Evolutionary conservation across 2,797 vertebrate genomes (phyloP).

Genomic region (Danio kyathit): DNA sequence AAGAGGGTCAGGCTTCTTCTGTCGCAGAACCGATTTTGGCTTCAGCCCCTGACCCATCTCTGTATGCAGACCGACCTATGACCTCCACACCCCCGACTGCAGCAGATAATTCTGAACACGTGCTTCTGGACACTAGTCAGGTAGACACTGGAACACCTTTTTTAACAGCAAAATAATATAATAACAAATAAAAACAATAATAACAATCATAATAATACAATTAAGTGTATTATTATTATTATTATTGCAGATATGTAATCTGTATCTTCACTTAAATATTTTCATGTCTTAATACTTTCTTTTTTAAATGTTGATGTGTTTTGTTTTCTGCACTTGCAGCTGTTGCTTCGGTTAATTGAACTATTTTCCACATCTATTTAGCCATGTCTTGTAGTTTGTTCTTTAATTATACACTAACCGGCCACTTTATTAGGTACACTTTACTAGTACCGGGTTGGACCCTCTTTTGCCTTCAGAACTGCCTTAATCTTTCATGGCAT

Average conservation of each 20-base stretch:
- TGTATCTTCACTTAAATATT: too few relatives aligned
- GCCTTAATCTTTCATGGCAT: too few relatives aligned
- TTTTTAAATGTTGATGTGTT: too few relatives aligned
- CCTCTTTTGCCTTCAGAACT: too few relatives aligned
- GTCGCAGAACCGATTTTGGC: conserved; percentile 73
- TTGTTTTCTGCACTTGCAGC: background rate
- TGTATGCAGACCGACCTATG: conserved; percentile 47
- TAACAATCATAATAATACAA: too few relatives aligned
- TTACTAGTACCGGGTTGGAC: too few relatives aligned
- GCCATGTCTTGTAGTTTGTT: background rate
- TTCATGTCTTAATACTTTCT: too few relatives aligned
- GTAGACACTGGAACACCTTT: conserved; percentile 61
- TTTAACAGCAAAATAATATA: too few relatives aligned
- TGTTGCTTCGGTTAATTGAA: background rate
- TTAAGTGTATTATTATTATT: too few relatives aligned
- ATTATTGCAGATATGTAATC: too few relatives aligned
- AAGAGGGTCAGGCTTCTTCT: conserved; percentile 84
- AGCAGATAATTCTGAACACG: conserved; percentile 74
- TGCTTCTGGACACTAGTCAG: conserved; percentile 81
- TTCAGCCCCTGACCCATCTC: conserved; percentile 68
- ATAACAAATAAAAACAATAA: too few relatives aligned
- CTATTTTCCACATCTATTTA: background rate
- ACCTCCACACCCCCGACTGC: conserved; percentile 74
- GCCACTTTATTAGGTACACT: too few relatives aligned
- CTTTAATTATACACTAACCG: background rate